Evolutionary conservation across 2,113 vertebrate genomes (phyloP), one percentile per base, ranked within the genome.

Genomic region (Xyrauchen texanus): DNA sequence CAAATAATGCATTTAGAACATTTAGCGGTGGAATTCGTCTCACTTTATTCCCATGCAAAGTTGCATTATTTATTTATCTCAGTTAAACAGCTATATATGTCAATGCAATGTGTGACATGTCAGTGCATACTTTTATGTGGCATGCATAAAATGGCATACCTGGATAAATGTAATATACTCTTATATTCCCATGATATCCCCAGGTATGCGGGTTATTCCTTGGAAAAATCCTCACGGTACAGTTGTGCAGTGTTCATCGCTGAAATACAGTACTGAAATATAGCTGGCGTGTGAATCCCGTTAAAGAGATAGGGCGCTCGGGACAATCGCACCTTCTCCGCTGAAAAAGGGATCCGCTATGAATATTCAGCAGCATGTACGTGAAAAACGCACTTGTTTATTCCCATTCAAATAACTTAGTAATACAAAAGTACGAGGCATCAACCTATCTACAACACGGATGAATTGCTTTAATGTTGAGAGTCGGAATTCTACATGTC

Each of bases 241-340:
- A 89, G 88, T 89, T 88, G 82, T 86, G 86, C 88, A 85, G 85
- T 78, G 87, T 34, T 82, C 82, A 83, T 70, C 90, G 88, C 90
- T 90, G 73, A 84, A 66, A 81, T 87, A 77, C 85, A 83, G 81
- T 77, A 83, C 78, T 75, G 74, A 62, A 34, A 87, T 73, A 81
- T 79, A 76, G 86, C 82, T 82, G 4, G 15, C 78, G 21, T 34
- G 83, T 73, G 85, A 58, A 83, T 90, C 89, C 82, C 87, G 87
- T 78, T 89, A 85, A 79, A 91, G 80, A 82, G 68, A 78, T 60
- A 10, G 62, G 21, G 21, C 21, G 44, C 63, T 34, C 75, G 12
- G 70, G 55, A 68, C 85, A 81, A 86, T 34, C 89, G 88, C 88
- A 83, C 79, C 51, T 82, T 74, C 71, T 0, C 8, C 4, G 6